These are phyloP conservation scores for Sorex maritimensis DNA, from an alignment of 2,797 vertebrate species.

Conservation along the genomic window DNA sequence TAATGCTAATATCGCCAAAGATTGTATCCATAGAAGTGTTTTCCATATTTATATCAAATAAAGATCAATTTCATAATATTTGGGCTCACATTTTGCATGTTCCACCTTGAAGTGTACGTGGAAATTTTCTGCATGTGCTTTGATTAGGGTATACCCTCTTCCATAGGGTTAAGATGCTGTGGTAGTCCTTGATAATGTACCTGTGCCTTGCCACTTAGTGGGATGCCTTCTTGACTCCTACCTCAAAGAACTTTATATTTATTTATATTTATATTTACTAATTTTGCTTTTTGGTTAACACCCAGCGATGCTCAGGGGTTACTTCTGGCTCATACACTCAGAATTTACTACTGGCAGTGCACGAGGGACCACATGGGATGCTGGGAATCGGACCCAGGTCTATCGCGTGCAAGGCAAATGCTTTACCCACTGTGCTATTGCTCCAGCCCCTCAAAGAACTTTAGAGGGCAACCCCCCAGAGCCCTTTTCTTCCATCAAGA, in stretches of 20 bases:
- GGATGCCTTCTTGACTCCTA: background rate
- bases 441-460: too few species aligned
- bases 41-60: background rate
- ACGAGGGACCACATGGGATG: too few species aligned
- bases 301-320: too few species aligned
- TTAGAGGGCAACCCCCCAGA: background rate
- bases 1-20: background rate
- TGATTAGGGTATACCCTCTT: background rate
- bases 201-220: background rate
- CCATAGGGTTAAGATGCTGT: background rate
- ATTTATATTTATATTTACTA: too few species aligned
- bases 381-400: too few species aligned
- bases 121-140: background rate
- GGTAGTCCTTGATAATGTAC: background rate
- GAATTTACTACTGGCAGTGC: too few species aligned
- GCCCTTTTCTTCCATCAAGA: background rate
- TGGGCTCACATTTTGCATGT: background rate
- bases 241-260: too few species aligned
- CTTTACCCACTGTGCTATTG: too few species aligned
- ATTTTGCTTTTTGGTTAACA: too few species aligned
- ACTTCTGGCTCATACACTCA: too few species aligned
- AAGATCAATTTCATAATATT: background rate
- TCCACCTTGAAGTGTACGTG: fast-evolving
- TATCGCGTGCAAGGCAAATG: too few species aligned
- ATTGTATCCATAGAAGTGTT: background rate